Base-by-base conservation (phyloP, 1,140 invertebrate genomes). In the Drosophila rufa region DNA sequence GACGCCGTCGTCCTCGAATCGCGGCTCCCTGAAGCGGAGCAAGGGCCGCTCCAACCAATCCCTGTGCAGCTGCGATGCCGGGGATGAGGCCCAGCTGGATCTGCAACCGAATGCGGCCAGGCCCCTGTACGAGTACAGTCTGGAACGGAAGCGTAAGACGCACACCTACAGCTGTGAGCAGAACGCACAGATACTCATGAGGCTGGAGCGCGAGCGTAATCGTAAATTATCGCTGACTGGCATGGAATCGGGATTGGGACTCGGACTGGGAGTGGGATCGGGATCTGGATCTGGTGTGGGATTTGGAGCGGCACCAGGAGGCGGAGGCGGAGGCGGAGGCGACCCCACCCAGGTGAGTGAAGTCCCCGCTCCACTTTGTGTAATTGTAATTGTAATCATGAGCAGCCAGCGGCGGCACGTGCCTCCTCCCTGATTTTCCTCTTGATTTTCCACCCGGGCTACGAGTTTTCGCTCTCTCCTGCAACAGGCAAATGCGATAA, bases 21-120 rank as follows among this genome's bases (percentile, higher is more conserved):
- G 91, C 7, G 92, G 92, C 22, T 93, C 92, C n/a, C 67, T 93
- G 19, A 91, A 84, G 59, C 87, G 92, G n/a, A 79, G 60, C 66
- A 92, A 92, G 67, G 91, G 87, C n/a, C 85, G 91, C 40, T 92
- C 92, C 68, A 92, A 92, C 82, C 92, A 92, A 46, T 93, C 92
- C 55, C 68, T 92, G 7, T 93, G 92, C 69, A 91, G 87, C 66
- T 93, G 92, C 74, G 92, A 93, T 59, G 90, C 80, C 33, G 92
- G 91, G 38, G 81, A 87, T 25, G 91, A 92, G 71, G 80, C 90
- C 7, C 82, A 93, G 56, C 55, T 93, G 40, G 84, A 92, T 47
- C 79, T 93, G 48, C 87, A 92, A 48, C 91, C 87, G 56, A 91
- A 92, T 78, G 91, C 91, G 11, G 79, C 80, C 1, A 69, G 92